phyloP scores from a whole-genome alignment of 2,888 invertebrate genomes.

The Tyria jacobaeae region DNA sequence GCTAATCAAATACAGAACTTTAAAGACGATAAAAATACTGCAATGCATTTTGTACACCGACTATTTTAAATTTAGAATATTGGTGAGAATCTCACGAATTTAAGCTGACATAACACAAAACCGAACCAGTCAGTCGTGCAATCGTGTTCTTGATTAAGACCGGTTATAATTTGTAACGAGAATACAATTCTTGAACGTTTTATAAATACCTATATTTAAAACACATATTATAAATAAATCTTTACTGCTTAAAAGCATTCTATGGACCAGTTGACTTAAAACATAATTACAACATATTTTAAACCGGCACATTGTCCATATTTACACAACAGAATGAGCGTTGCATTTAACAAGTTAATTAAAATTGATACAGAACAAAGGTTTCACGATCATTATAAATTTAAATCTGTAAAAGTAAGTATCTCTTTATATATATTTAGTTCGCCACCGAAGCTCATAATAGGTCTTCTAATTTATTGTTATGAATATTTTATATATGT shows the following conservation, averaged over 20 bases:
- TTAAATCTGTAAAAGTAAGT: not conserved
- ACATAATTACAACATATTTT: constrained; percentile 2
- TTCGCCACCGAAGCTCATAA: too few relatives aligned
- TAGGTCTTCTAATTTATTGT: too few relatives aligned
- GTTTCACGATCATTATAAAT: not conserved
- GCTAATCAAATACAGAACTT: constrained; percentile 35
- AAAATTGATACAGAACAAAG: not conserved
- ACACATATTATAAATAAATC: not conserved
- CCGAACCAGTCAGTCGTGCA: constrained; percentile 10
- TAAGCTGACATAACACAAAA: constrained; percentile 10
- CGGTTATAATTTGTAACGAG: constrained; percentile 7
- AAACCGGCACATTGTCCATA: not conserved
- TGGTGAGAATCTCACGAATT: constrained; percentile 5
- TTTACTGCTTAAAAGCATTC: too few relatives aligned
- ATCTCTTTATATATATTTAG: too few relatives aligned
- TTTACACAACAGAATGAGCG: not conserved
- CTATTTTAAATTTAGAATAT: constrained; percentile 10
- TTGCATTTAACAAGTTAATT: not conserved
- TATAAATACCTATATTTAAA: constrained; percentile 3
- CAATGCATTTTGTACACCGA: not conserved
- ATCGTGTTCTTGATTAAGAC: constrained; percentile 12
- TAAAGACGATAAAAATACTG: not conserved
- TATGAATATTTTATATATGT: too few relatives aligned
- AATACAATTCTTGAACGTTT: constrained; percentile 5
- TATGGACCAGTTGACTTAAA: constrained; percentile 1